Conservation (phyloP, 2,888 invertebrate genomes). For the Hofmannophila pseudospretella region DNA sequence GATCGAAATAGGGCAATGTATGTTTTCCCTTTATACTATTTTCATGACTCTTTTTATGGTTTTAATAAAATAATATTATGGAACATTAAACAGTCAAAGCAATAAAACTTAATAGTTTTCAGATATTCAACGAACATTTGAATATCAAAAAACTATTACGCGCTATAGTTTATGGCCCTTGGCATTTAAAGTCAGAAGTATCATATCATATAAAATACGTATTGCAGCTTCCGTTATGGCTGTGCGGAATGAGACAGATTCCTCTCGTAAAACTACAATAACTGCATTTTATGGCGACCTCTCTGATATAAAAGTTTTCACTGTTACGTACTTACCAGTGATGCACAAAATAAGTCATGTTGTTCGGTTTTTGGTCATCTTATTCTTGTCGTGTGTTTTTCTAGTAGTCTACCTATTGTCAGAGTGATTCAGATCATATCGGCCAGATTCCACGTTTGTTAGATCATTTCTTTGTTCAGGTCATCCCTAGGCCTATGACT, state of each 20-base stretch:
- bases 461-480: too few species aligned
- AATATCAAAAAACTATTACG: slow-evolving; percentile 8
- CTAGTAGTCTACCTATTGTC: too few species aligned
- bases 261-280: slow-evolving; percentile 36
- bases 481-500: background rate
- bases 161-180: slow-evolving; percentile 1
- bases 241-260: slow-evolving; percentile 30
- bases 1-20: too few species aligned
- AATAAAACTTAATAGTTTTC: slow-evolving; percentile 1
- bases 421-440: too few species aligned
- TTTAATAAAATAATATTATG: background rate
- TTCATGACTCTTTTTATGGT: background rate
- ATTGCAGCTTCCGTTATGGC: slow-evolving; percentile 10
- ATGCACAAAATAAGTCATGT: too few species aligned
- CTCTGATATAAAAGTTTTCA: slow-evolving; percentile 30
- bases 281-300: slow-evolving; percentile 36
- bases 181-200: slow-evolving; percentile 9
- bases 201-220: slow-evolving; percentile 11
- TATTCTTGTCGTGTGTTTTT: too few species aligned
- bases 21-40: too few species aligned
- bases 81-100: background rate
- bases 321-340: slow-evolving; percentile 22
- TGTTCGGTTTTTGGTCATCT: too few species aligned
- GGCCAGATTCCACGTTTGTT: too few species aligned
- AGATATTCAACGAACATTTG: slow-evolving; percentile 5